Percentiles rank a stretch among this genome's conserved stretches.
These are phyloP conservation scores for Drosophila flavopinicola DNA, from an alignment of 2,888 invertebrate genomes.

Conservation along the genomic window DNA sequence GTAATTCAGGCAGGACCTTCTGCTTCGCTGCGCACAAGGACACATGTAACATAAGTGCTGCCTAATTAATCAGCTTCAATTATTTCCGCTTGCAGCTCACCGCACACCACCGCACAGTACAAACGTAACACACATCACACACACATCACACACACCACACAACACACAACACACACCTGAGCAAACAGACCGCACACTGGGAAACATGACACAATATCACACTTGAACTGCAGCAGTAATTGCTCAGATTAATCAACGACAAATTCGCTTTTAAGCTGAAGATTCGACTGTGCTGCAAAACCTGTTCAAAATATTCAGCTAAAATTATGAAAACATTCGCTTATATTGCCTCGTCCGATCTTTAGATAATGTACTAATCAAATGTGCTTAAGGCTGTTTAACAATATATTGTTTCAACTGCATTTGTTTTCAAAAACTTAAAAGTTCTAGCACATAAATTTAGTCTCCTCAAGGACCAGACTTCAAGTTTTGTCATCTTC, in stretches of 20 bases:
- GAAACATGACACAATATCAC: constrained; percentile 19
- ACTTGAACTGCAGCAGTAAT: constrained; percentile 34
- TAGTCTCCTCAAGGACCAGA: too few species aligned
- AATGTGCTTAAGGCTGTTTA: background rate
- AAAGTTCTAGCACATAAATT: too few species aligned
- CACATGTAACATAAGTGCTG: constrained; percentile 6
- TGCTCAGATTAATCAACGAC: constrained; percentile 54
- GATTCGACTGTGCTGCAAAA: constrained; percentile 6
- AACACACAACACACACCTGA: constrained; percentile 6
- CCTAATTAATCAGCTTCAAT: constrained; percentile 64
- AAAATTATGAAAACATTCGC: constrained; percentile 8
- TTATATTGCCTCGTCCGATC: constrained; percentile 6
- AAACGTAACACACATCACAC: constrained; percentile 5
- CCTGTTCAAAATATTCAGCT: constrained; percentile 8
- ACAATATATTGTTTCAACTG: too few species aligned
- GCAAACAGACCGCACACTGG: constrained; percentile 24
- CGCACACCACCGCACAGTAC: constrained; percentile 15
- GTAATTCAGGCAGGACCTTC: background rate
- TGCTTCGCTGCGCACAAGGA: constrained; percentile 6
- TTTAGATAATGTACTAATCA: constrained; percentile 1
- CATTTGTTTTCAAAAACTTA: background rate
- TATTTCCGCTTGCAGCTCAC: constrained; percentile 23
- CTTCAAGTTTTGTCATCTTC: too few species aligned
- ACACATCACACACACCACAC: constrained; percentile 1
- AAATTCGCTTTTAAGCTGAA: constrained; percentile 19